A percentile compares a stretch with the other conserved stretches of the same genome.
These are phyloP conservation scores for Bombus impatiens DNA, from an alignment of 1,140 invertebrate species.

Conservation along the genomic window DNA sequence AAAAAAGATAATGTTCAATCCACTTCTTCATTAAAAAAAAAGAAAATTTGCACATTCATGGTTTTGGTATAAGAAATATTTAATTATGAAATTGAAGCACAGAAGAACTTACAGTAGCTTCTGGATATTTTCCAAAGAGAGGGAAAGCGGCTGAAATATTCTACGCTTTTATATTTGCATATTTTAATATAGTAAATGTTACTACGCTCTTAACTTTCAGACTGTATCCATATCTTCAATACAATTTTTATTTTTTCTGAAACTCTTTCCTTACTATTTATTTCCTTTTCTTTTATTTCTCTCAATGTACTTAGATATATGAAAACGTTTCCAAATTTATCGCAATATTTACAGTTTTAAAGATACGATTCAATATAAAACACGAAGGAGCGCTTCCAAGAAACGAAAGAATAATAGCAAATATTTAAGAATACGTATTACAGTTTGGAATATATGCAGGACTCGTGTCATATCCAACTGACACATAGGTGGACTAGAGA, in stretches of 20 bases:
- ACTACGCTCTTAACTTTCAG: not conserved
- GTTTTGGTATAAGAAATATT: not conserved
- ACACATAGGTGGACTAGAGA: constrained; percentile 2
- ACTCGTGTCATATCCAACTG: not conserved
- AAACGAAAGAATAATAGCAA: not conserved
- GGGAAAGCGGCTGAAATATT: not conserved
- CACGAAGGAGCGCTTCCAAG: not conserved
- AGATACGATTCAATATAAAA: not conserved
- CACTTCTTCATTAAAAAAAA: not conserved
- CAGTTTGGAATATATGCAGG: not conserved
- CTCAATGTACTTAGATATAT: not conserved
- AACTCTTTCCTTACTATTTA: not conserved
- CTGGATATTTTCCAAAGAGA: not conserved
- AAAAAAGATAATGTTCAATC: not conserved
- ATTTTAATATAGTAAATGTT: too few species aligned
- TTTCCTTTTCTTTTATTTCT: not conserved
- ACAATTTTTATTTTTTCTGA: not conserved
- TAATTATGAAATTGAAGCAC: not conserved
- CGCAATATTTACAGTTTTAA: not conserved
- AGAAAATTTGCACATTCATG: not conserved
- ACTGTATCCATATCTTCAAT: not conserved
- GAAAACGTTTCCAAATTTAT: not conserved
- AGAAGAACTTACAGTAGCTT: not conserved
- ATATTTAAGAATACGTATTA: not conserved
- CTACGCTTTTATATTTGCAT: not conserved